A percentile compares a stretch with the other conserved stretches of the same genome.
phyloP scores from a whole-genome alignment of 2,888 invertebrate species.

The Baronia brevicornis region DNA sequence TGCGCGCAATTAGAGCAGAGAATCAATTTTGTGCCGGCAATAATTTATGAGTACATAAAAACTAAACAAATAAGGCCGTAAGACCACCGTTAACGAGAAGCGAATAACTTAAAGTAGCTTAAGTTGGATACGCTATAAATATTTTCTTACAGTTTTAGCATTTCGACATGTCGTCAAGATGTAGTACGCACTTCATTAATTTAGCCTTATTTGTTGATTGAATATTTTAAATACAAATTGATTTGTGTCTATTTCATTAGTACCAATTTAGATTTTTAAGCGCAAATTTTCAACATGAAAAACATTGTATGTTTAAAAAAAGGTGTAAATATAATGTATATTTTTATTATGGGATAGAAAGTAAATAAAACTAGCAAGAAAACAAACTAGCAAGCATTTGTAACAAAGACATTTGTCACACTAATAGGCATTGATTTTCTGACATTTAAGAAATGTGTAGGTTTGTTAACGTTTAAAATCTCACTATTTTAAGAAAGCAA shows the following conservation, averaged over 20 bases:
- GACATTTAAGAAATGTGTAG: too few relatives aligned
- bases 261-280: background rate
- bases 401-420: too few relatives aligned
- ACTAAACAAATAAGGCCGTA: slow-evolving; percentile 4
- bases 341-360: too few relatives aligned
- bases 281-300: background rate
- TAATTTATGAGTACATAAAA: slow-evolving; percentile 14
- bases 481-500: too few relatives aligned
- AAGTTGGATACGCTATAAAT: slow-evolving; percentile 3
- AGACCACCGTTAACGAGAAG: slow-evolving; percentile 10
- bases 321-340: too few relatives aligned
- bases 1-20: slow-evolving; percentile 39
- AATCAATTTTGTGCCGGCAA: slow-evolving; percentile 32
- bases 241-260: background rate
- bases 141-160: slow-evolving; percentile 2
- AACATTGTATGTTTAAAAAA: background rate
- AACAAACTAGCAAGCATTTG: too few relatives aligned
- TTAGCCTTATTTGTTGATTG: slow-evolving; percentile 6
- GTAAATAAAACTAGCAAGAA: too few relatives aligned
- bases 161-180: slow-evolving; percentile 1
- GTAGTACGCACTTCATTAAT: slow-evolving; percentile 5
- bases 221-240: slow-evolving; percentile 8
- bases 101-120: slow-evolving; percentile 6
- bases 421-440: too few relatives aligned
- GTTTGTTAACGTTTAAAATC: too few relatives aligned